Conservation (phyloP, 2,888 invertebrate species). For the Anoncus sp. region DNA sequence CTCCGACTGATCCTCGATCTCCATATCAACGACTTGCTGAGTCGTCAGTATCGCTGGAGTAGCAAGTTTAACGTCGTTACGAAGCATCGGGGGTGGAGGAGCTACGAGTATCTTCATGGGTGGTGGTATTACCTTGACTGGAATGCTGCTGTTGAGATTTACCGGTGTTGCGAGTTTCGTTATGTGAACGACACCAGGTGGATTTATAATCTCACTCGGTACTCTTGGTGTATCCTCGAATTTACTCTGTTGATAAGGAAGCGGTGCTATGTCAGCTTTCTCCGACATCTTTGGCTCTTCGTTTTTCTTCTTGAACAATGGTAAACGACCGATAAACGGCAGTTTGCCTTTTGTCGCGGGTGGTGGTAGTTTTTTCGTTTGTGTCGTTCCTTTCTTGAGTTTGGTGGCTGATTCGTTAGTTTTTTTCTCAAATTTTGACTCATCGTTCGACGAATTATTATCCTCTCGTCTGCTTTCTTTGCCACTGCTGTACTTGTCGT, state of each 20-base stretch:
- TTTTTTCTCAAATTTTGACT: slow-evolving; percentile 80
- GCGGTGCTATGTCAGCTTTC: slow-evolving; percentile 82
- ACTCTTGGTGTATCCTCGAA: slow-evolving; percentile 81
- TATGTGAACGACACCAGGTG: slow-evolving; percentile 81
- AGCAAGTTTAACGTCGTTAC: slow-evolving; percentile 70
- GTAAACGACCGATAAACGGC: slow-evolving; percentile 94
- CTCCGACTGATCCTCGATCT: slow-evolving; percentile 80
- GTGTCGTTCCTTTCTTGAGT: slow-evolving; percentile 71
- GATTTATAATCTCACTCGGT: slow-evolving; percentile 81
- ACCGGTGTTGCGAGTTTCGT: slow-evolving; percentile 80
- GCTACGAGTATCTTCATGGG: slow-evolving; percentile 80
- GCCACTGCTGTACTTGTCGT: slow-evolving; percentile 73
- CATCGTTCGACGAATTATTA: slow-evolving; percentile 77
- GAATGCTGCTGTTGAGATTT: slow-evolving; percentile 69
- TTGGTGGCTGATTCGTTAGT: slow-evolving; percentile 77
- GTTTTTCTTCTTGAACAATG: slow-evolving; percentile 88
- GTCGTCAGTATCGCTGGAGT: slow-evolving; percentile 68
- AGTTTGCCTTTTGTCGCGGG: slow-evolving; percentile 87
- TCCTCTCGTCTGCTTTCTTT: slow-evolving; percentile 74
- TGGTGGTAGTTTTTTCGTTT: slow-evolving; percentile 76
- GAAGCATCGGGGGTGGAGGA: slow-evolving; percentile 79
- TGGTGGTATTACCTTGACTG: slow-evolving; percentile 65
- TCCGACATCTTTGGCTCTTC: slow-evolving; percentile 81
- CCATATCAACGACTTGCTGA: slow-evolving; percentile 81
- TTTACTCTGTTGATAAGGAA: slow-evolving; percentile 80